Base-by-base conservation (phyloP, 2,888 invertebrate species). In the Sarcophaga rosellei region DNA sequence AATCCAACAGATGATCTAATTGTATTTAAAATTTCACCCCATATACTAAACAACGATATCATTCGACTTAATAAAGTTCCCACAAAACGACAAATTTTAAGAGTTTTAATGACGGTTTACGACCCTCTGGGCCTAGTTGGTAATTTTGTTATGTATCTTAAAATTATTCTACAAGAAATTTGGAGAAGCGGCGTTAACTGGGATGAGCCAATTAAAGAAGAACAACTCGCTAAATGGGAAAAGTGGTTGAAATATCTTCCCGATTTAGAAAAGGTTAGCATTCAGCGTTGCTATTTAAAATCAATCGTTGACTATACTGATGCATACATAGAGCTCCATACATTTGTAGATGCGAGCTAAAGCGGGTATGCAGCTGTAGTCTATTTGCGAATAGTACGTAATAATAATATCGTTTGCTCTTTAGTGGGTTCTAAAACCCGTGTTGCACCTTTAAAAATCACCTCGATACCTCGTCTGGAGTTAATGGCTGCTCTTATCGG, bases 201-300 rank as follows among this genome's bases (percentile, higher is more conserved):
- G 84, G 78, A 82, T 62, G 74, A 79, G 3, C 53, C 65, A 20
- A 76, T 89, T 10, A 45, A 88, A 12, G 87, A 87, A 12, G 77
- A 86, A 47, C 76, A 88, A 17, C 57, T 79, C 15, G 20, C 66
- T 11, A 87, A 87, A 45, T 89, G 89, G 87, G 20, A 59, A 8
- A 65, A 62, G 11, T 89, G 89, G 89, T 10, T 88, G 1, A 66
- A 59, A 81, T 23, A 84, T 2, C 68, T 90, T 12, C 85, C 81
- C 4, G 47, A 82, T n/a, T 78, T 88, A 15, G 86, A 87, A 45
- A 70, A 82, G 10, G 35, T 89, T 4, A 53, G 73, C 11, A 88
- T 89, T 25, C 88, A 88, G 17, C 66, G 88, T 53, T 88, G 87
- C 21, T 89, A 89, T 53, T 17, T 57, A 61, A 68, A 76, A 61